Evolutionary conservation across 2,888 invertebrate species (phyloP), one percentile per base, ranked within the genome.

Genomic region (Epinotia ramella): DNA sequence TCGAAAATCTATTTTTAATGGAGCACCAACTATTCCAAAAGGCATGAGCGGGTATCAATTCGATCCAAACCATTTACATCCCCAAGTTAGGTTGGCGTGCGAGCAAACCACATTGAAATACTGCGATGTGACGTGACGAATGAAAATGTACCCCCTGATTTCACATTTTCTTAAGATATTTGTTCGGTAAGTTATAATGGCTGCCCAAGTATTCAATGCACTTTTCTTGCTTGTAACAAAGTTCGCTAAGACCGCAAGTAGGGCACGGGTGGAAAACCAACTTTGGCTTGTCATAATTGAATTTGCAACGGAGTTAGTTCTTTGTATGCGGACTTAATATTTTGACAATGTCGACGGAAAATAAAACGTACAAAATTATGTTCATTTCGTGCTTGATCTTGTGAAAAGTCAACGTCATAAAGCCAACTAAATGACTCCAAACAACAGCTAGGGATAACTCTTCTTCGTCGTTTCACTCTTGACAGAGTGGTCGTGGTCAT

Each of bases 111-210:
- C n/a, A 49, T 13, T 49, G 13, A 13, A 49, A 49, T 7, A 9
- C 2, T 16, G 49, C 0, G 13, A 49, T 49, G 49, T 5, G 49
- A 49, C 3, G 13, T 16, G 49, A 49, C 16, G 49, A 49, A 49
- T 16, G 16, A 53, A 53, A 53, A 53, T 53, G 7, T 16, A 53
- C 53, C 49, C 4, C 16, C 53, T 53, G n/a, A n/a, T 53, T 53
- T 53, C 53, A 53, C n/a, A 53, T 53, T 53, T 53, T 53, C 53
- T 53, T 53, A 53, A 53, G 53, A 53, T 53, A n/a, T 53, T 53
- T 53, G 53, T 53, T 53, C 53, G n/a, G 6, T n/a, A 53, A 53
- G n/a, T 53, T 53, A 53, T 53, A 53, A 53, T 53, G 53, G 53
- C 16, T 49, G 16, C n/a, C 53, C 53, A n/a, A 53, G 53, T 53